A percentile compares a stretch with the other conserved stretches of the same genome.
Evolutionary conservation across 2,113 vertebrate species (phyloP).

Genomic region (Apistogramma diplotaenia): DNA sequence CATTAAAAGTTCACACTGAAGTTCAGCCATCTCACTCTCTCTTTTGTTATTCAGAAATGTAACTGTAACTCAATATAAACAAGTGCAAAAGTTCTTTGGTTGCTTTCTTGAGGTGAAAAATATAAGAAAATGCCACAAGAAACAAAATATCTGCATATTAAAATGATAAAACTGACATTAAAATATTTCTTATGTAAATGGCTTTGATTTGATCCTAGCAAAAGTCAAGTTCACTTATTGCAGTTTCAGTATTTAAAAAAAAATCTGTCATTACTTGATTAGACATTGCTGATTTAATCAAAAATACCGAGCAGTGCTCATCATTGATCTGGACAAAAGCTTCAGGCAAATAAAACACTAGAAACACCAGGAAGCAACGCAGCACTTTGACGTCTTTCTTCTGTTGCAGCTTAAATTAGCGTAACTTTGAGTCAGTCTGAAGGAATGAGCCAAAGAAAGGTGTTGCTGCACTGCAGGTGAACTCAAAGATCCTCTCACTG

Average conservation of each 20-base stretch:
- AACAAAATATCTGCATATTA: background rate
- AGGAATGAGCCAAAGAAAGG: background rate
- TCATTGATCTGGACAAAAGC: background rate
- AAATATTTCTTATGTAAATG: background rate
- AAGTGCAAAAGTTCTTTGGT: constrained; percentile 1
- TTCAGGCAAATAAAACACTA: constrained; percentile 5
- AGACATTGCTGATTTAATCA: constrained; percentile 2
- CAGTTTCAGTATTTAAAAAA: background rate
- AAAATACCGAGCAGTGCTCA: background rate
- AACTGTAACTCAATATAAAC: background rate
- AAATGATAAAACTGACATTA: background rate
- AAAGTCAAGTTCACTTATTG: background rate
- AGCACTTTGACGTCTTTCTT: background rate
- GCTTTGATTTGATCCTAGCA: constrained; percentile 13
- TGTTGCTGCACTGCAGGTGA: background rate
- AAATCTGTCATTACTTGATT: background rate
- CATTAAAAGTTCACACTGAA: background rate
- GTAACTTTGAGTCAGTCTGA: background rate
- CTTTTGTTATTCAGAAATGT: background rate
- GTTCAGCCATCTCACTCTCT: background rate
- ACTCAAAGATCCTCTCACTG: constrained; percentile 13
- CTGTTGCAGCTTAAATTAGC: background rate
- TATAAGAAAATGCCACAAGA: background rate
- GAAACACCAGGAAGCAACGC: constrained; percentile 2
- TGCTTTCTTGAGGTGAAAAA: background rate